Evolutionary conservation across 2,113 vertebrate genomes (phyloP).

Genomic region (Laterallus jamaicensis): DNA sequence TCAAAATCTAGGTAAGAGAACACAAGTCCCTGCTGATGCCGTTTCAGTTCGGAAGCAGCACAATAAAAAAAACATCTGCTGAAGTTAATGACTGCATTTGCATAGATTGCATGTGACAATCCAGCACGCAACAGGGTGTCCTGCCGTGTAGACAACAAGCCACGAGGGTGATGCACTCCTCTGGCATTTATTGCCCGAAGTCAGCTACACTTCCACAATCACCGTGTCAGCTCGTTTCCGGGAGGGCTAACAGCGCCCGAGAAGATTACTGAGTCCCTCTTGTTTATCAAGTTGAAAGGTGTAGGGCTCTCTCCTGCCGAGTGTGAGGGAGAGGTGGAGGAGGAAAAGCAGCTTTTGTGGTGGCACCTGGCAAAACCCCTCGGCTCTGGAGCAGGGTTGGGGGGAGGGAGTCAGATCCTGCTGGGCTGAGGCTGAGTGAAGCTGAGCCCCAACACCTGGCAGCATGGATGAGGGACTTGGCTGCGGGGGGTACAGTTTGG

Average conservation of each 20-base stretch:
- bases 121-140: conserved; percentile 42
- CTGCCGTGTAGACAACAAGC: conserved; percentile 2
- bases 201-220: not conserved
- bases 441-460: not conserved
- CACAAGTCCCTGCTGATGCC: not conserved
- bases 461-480: not conserved
- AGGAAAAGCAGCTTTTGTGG: not conserved
- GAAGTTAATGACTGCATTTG: conserved; percentile 51
- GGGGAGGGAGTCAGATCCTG: not conserved
- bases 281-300: not conserved
- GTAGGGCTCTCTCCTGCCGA: not conserved
- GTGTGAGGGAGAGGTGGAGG: not conserved
- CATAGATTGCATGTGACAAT: conserved; percentile 54
- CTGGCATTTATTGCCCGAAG: not conserved
- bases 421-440: not conserved
- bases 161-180: conserved; percentile 21
- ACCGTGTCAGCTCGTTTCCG: not conserved
- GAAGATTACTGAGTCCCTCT: not conserved
- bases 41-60: conserved; percentile 27
- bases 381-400: not conserved
- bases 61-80: conserved; percentile 52
- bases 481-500: accelerated
- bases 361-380: not conserved
- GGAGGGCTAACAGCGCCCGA: not conserved
- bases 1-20: not conserved